A percentile compares a stretch with the other conserved stretches of the same genome.
These are phyloP conservation scores for Megaleporinus macrocephalus DNA, from an alignment of 2,113 vertebrate species.

Conservation along the genomic window DNA sequence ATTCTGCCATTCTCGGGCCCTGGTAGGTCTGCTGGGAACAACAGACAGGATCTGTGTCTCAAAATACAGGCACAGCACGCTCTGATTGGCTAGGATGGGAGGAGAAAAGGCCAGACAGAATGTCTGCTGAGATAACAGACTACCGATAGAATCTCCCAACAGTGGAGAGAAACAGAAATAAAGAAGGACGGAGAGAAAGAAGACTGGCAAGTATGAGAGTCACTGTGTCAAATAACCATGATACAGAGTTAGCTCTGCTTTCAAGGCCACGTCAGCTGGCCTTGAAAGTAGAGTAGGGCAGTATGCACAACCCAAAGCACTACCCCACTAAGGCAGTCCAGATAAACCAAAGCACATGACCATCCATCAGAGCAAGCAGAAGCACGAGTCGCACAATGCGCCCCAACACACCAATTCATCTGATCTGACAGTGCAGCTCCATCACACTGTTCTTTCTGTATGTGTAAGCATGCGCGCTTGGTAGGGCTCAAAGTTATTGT, in stretches of 20 bases:
- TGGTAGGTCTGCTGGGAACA: neutral
- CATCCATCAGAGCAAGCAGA: neutral
- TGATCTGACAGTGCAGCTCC: neutral
- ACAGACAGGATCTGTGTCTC: neutral
- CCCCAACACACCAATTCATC: neutral
- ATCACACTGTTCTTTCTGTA: neutral
- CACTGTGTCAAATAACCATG: neutral
- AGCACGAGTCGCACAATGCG: neutral
- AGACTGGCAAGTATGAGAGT: neutral
- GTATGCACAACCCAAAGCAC: neutral
- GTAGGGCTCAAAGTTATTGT: too few species aligned
- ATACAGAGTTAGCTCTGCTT: neutral
- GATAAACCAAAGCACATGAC: neutral
- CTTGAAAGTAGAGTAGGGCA: conserved; percentile 2
- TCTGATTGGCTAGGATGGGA: neutral
- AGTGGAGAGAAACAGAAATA: neutral
- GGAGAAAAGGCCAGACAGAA: conserved; percentile 4
- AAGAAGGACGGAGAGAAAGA: neutral
- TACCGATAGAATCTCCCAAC: neutral
- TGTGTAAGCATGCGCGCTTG: too few species aligned
- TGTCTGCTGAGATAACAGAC: neutral
- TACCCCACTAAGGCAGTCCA: neutral
- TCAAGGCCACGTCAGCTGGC: neutral
- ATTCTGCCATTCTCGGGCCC: neutral
- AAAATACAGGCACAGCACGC: neutral